Percentiles rank a stretch among this genome's conserved stretches.
Conservation (phyloP, 2,888 invertebrate species). For the Drosophila helvetica region DNA sequence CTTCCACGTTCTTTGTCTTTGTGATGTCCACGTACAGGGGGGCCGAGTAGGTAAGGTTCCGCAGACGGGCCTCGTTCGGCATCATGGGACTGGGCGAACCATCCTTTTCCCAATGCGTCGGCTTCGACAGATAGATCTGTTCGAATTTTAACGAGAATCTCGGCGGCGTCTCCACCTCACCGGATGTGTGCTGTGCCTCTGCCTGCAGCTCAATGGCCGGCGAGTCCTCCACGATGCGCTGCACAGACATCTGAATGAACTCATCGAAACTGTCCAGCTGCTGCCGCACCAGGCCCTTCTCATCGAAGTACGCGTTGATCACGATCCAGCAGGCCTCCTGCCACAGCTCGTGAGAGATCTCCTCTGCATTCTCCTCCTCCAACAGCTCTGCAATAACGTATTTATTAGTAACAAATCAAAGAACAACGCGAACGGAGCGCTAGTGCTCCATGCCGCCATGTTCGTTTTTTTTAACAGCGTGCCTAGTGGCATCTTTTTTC, state of each 20-base stretch:
- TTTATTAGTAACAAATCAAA: not conserved
- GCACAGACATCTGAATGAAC: slow-evolving; percentile 99
- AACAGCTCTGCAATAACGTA: slow-evolving; percentile 83
- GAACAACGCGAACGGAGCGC: slow-evolving; percentile 19
- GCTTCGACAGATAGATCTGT: slow-evolving; percentile 99
- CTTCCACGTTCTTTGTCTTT: slow-evolving; percentile 96
- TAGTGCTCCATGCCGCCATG: slow-evolving; percentile 61
- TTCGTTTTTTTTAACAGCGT: slow-evolving; percentile 49
- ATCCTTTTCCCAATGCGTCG: slow-evolving; percentile 99
- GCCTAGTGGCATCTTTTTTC: slow-evolving; percentile 36
- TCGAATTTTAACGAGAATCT: slow-evolving; percentile 98
- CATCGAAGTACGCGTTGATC: slow-evolving; percentile 99
- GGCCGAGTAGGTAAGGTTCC: slow-evolving; percentile 99
- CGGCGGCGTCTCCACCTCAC: slow-evolving; percentile 95
- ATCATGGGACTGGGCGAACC: slow-evolving; percentile 99
- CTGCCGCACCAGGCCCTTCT: slow-evolving; percentile 99
- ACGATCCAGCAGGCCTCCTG: slow-evolving; percentile 99
- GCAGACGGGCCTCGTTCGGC: slow-evolving; percentile 99
- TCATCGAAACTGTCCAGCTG: slow-evolving; percentile 99
- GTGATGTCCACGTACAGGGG: slow-evolving; percentile 99
- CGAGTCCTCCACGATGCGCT: slow-evolving; percentile 99
- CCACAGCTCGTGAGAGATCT: slow-evolving; percentile 99
- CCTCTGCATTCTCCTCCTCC: slow-evolving; percentile 95
- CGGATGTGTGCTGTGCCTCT: slow-evolving; percentile 98
- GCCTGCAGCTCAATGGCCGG: slow-evolving; percentile 98